Base-by-base conservation (phyloP, 2,888 invertebrate genomes). In the Heliconius erato region DNA sequence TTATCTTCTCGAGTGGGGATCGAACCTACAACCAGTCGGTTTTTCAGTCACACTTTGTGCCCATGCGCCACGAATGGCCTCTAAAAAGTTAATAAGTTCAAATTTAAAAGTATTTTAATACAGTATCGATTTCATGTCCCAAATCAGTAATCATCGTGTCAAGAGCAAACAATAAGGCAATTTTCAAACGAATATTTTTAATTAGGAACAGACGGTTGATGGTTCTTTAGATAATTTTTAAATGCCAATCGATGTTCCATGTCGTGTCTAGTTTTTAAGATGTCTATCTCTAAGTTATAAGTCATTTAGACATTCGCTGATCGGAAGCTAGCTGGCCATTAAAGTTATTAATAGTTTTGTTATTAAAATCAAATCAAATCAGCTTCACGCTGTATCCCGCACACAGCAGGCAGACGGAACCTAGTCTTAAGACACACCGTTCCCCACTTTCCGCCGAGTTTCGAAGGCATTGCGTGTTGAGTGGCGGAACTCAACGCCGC, bases 241-340 rank as follows among this genome's bases (percentile, higher is more conserved):
- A 2, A 59, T 23, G 28, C 49, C 28, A 23, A 74, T 59, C 12
- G 54, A 59, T 54, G 54, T 59, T n/a, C 59, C 32, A 59, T 54
- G 74, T 74, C 32, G 4, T 54, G 32, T 59, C 12, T 74, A 74
- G 28, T 16, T 40, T 71, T 71, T 14, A 32, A 35, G n/a, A 76
- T 35, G 35, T 76, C n/a, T 35, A 76, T 63, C 59, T 76, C 6
- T 76, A n/a, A 74, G 32, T 76, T 59, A 59, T n/a, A 32, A 74
- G 32, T 59, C 54, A 63, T 63, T 35, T 35, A n/a, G 59, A 35
- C 23, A 32, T 5, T 35, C 2, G n/a, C 23, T 35, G 12, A 23
- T 59, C 32, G 59, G 74, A 35, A 74, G 74, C 32, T 35, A 59
- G 23, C 14, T 63, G 59, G 23, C 32, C 23, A 23, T 59, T 72